phyloP scores from a whole-genome alignment of 2,113 vertebrate genomes.

The Phodopus roborovskii region DNA sequence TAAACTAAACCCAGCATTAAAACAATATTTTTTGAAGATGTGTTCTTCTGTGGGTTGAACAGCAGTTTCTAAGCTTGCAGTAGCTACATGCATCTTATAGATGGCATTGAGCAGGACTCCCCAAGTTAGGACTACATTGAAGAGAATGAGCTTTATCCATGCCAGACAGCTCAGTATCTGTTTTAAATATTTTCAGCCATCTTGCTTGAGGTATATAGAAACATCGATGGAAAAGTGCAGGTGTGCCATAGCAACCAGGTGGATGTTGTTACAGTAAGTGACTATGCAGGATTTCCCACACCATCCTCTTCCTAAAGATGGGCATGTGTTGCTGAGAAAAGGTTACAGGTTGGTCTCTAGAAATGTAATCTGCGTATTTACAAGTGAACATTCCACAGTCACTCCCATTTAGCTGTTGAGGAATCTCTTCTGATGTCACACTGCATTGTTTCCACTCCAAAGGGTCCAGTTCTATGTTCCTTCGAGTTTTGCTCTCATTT shows the following conservation, averaged over 20 bases:
- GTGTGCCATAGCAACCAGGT: slow-evolving; percentile 55
- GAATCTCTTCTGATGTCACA: slow-evolving; percentile 90
- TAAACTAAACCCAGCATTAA: slow-evolving; percentile 64
- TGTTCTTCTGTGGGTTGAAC: not conserved
- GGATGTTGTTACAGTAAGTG: slow-evolving; percentile 87
- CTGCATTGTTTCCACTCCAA: slow-evolving; percentile 90
- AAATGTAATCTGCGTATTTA: slow-evolving; percentile 94
- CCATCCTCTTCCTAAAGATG: slow-evolving; percentile 94
- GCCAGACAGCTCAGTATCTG: slow-evolving; percentile 52
- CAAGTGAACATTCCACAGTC: slow-evolving; percentile 96
- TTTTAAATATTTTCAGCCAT: not conserved
- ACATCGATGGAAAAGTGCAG: slow-evolving; percentile 36
- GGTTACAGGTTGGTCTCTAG: slow-evolving; percentile 89
- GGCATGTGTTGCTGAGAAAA: slow-evolving; percentile 95
- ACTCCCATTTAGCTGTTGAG: slow-evolving; percentile 93
- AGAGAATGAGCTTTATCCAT: slow-evolving; percentile 25
- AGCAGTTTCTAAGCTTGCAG: not conserved
- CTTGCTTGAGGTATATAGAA: not conserved
- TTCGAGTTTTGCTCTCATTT: slow-evolving; percentile 92
- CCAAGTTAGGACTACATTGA: not conserved
- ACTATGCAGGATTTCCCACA: slow-evolving; percentile 96
- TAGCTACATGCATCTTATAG: not conserved
- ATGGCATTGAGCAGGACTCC: not conserved
- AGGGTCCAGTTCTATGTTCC: slow-evolving; percentile 87
- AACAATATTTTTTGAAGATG: not conserved